Conservation (phyloP, 1,140 invertebrate species). For the Hormaphis cornu region DNA sequence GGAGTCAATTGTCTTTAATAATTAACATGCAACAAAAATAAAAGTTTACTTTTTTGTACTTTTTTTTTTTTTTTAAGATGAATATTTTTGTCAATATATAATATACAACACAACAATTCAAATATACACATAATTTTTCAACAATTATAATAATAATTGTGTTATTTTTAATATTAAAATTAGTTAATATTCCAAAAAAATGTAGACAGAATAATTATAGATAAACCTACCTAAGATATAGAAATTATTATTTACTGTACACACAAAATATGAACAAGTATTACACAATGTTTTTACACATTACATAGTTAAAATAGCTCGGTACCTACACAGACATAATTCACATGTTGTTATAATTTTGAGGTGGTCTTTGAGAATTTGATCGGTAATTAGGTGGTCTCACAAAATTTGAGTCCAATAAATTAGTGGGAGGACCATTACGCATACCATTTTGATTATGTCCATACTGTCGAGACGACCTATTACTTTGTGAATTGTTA, state of each 20-base stretch:
- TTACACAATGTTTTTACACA: constrained; percentile 13
- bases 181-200: background rate
- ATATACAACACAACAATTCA: no score
- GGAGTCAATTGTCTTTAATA: background rate
- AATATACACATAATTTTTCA: background rate
- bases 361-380: constrained; percentile 21
- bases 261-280: constrained; percentile 17
- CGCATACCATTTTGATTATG: constrained; percentile 14
- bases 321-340: background rate
- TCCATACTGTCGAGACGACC: constrained; percentile 12
- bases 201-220: background rate
- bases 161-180: background rate
- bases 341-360: constrained; percentile 26
- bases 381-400: constrained; percentile 16
- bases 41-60: background rate
- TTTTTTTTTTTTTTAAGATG: background rate
- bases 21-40: background rate
- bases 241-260: background rate
- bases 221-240: background rate
- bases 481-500: constrained; percentile 13
- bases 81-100: background rate
- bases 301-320: background rate
- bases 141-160: background rate
- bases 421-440: constrained; percentile 22
- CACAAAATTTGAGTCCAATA: constrained; percentile 15